These are phyloP conservation scores for Anguilla japonica DNA, from an alignment of 2,113 vertebrate species.

Conservation along the genomic window DNA sequence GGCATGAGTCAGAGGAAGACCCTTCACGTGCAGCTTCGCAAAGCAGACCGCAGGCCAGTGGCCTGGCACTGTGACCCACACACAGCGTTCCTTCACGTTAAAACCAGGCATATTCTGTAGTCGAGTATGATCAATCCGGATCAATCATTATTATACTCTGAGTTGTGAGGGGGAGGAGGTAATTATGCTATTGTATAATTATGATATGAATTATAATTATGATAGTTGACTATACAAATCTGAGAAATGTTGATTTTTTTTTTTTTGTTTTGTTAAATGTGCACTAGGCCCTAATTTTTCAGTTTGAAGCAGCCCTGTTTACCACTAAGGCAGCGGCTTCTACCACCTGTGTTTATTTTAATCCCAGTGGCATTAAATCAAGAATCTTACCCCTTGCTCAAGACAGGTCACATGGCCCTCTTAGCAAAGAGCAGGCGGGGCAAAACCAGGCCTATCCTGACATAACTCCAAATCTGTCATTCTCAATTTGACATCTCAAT, in stretches of 20 bases:
- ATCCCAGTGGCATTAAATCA: not conserved
- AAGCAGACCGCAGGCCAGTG: too few relatives aligned
- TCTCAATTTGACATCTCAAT: not conserved
- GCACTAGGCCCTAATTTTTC: too few relatives aligned
- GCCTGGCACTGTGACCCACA: not conserved
- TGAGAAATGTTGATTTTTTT: too few relatives aligned
- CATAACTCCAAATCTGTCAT: not conserved
- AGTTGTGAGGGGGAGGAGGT: too few relatives aligned
- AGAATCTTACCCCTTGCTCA: not conserved
- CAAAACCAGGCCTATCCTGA: not conserved
- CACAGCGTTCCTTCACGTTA: not conserved
- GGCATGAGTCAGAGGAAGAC: too few relatives aligned
- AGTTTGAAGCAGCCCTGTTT: too few relatives aligned
- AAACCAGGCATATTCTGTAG: not conserved
- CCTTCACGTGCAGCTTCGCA: too few relatives aligned
- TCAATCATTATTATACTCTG: not conserved
- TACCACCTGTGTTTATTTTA: not conserved
- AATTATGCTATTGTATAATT: too few relatives aligned
- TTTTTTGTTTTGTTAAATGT: too few relatives aligned
- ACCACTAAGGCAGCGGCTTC: too few relatives aligned
- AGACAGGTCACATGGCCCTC: not conserved
- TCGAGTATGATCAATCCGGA: not conserved
- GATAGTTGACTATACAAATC: too few relatives aligned
- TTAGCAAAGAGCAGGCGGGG: not conserved
- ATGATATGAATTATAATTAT: too few relatives aligned